Percentiles rank a stretch among this genome's conserved stretches.
Evolutionary conservation across 2,797 vertebrate species (phyloP).

Genomic region (Delichon dasypus): DNA sequence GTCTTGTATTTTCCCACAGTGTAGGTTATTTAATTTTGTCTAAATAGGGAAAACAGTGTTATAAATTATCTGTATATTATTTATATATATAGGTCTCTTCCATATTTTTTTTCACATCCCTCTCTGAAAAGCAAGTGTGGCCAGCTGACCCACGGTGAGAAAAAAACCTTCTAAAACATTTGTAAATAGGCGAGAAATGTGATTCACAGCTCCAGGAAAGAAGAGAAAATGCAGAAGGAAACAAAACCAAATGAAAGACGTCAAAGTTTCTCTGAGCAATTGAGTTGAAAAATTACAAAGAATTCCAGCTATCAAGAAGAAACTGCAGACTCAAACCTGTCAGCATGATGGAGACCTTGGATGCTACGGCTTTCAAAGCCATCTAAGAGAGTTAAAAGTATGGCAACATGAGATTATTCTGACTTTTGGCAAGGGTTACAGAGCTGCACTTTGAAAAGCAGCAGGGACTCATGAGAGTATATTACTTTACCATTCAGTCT

Average conservation of each 20-base stretch:
- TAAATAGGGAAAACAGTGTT: not conserved
- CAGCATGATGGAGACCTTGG: not conserved
- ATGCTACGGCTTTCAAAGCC: not conserved
- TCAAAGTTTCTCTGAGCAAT: not conserved
- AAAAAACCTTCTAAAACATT: not conserved
- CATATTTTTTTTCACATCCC: not conserved
- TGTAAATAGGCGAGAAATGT: not conserved
- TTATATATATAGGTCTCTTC: not conserved
- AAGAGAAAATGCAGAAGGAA: not conserved
- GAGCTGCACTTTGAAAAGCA: conserved; percentile 36
- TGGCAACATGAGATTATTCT: conserved; percentile 26
- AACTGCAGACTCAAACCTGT: not conserved
- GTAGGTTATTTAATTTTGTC: not conserved
- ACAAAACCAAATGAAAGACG: not conserved
- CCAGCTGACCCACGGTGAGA: not conserved
- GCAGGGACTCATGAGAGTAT: not conserved
- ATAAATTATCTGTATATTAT: not conserved
- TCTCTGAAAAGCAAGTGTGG: not conserved
- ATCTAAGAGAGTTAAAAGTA: not conserved
- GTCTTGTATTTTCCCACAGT: not conserved
- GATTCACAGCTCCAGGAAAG: not conserved
- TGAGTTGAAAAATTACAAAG: not conserved
- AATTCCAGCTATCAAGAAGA: not conserved
- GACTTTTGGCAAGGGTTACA: conserved; percentile 31
- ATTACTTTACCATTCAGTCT: conserved; percentile 29